A percentile compares a stretch with the other conserved stretches of the same genome.
These are phyloP conservation scores for Troides aeacus DNA, from an alignment of 2,888 invertebrate species.

Conservation along the genomic window DNA sequence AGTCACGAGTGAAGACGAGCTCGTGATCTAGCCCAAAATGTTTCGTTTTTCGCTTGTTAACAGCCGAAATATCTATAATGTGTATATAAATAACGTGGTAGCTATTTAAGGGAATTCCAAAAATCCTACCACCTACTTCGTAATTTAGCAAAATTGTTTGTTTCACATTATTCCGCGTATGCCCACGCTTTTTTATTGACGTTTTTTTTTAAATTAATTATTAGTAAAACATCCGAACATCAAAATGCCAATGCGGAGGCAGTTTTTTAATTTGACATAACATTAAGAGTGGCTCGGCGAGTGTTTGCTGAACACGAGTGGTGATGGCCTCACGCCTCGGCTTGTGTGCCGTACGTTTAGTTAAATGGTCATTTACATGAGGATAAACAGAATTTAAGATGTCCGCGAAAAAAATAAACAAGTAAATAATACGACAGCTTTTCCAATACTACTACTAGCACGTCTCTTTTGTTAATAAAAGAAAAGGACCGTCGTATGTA, in stretches of 20 bases:
- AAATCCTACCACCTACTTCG: too few species aligned
- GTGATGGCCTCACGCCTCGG: constrained; percentile 45
- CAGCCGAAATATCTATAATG: too few species aligned
- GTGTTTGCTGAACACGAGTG: constrained; percentile 43
- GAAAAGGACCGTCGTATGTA: too few species aligned
- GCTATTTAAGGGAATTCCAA: too few species aligned
- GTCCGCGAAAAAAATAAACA: constrained; percentile 30
- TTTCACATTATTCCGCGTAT: neutral
- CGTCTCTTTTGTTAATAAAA: too few species aligned
- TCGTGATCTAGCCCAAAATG: too few species aligned
- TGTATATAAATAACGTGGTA: too few species aligned
- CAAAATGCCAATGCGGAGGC: constrained; percentile 20
- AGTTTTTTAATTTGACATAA: constrained; percentile 42
- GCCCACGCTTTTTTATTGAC: neutral
- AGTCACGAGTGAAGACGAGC: too few species aligned
- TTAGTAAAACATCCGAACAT: constrained; percentile 5
- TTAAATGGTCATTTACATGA: constrained; percentile 55
- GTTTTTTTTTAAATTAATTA: constrained; percentile 5
- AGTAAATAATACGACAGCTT: constrained; percentile 1
- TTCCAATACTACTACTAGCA: too few species aligned
- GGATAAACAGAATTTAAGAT: constrained; percentile 37
- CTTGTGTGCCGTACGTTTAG: constrained; percentile 39
- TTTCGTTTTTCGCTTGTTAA: too few species aligned
- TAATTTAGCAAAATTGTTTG: too few species aligned
- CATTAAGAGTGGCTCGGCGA: constrained; percentile 40